Percentiles rank a stretch among this genome's conserved stretches.
These are phyloP conservation scores for Percina caprodes DNA, from an alignment of 2,113 vertebrate genomes.

Conservation along the genomic window DNA sequence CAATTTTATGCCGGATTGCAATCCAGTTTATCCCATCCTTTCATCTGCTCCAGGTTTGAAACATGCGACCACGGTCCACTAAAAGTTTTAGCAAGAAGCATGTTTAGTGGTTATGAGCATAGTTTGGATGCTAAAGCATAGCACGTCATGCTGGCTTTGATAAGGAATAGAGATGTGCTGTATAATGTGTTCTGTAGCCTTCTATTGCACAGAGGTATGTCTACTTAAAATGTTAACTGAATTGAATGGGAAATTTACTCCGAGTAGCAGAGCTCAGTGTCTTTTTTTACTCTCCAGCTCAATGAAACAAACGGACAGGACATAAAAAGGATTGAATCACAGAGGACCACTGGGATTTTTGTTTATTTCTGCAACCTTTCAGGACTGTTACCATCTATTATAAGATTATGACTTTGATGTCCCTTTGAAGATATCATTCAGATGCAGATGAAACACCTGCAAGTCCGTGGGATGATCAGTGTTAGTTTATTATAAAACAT, in stretches of 20 bases:
- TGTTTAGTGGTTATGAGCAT: neutral
- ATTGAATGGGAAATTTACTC: neutral
- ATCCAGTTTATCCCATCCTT: neutral
- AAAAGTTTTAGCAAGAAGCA: neutral
- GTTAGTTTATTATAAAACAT: constrained; percentile 35
- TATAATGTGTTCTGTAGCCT: neutral
- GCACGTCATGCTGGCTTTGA: neutral
- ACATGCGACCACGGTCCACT: neutral
- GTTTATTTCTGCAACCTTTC: constrained; percentile 42
- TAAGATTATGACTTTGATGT: constrained; percentile 53
- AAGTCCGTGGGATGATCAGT: constrained; percentile 49
- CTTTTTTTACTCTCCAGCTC: constrained; percentile 4
- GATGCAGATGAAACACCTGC: constrained; percentile 58
- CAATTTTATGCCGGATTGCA: neutral
- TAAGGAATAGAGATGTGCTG: neutral
- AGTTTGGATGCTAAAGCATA: neutral
- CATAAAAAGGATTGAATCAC: constrained; percentile 19
- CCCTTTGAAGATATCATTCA: constrained; percentile 51
- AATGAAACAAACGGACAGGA: constrained; percentile 15
- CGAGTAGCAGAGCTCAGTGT: neutral
- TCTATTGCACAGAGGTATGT: neutral
- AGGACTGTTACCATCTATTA: constrained; percentile 26
- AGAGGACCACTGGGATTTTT: constrained; percentile 16
- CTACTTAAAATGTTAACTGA: neutral
- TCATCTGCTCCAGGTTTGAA: neutral